A percentile compares a stretch with the other conserved stretches of the same genome.
Conservation (phyloP, 1,140 invertebrate species). For the Anthonomus grandis region DNA sequence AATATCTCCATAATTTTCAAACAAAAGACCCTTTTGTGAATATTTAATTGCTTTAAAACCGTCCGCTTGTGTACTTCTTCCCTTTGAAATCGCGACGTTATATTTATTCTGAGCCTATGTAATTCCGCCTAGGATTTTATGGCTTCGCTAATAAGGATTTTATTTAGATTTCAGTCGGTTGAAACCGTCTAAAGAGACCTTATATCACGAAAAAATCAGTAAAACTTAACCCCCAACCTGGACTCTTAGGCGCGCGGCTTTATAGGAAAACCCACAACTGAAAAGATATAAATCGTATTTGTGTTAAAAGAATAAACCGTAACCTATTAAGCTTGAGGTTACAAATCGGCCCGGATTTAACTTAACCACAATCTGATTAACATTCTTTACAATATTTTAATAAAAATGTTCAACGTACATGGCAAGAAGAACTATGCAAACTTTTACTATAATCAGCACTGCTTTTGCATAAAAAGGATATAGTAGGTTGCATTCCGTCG, state of each 20-base stretch:
- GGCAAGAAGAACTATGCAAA: slow-evolving; percentile 29
- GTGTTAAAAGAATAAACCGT: too few relatives aligned
- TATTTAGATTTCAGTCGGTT: slow-evolving; percentile 30
- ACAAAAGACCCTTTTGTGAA: not conserved
- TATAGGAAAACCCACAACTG: slow-evolving; percentile 34
- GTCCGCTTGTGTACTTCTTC: not conserved
- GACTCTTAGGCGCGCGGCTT: slow-evolving; percentile 22
- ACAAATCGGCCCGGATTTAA: too few relatives aligned
- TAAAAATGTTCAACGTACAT: slow-evolving; percentile 29
- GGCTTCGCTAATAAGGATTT: slow-evolving; percentile 35
- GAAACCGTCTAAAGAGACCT: slow-evolving; percentile 25
- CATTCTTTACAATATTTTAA: too few relatives aligned
- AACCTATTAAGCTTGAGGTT: too few relatives aligned
- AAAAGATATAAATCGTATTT: slow-evolving; percentile 6
- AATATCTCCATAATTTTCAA: not conserved
- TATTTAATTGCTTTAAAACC: not conserved
- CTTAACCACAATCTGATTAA: too few relatives aligned
- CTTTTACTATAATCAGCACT: slow-evolving; percentile 37
- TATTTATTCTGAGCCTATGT: not conserved
- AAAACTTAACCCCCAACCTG: slow-evolving; percentile 35
- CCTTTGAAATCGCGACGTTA: not conserved
- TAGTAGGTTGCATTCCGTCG: slow-evolving; percentile 89
- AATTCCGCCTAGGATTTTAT: slow-evolving; percentile 20
- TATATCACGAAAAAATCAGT: slow-evolving; percentile 26
- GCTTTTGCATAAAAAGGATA: slow-evolving; percentile 81